Evolutionary conservation across 2,113 vertebrate genomes (phyloP).

Genomic region (Mesitornis unicolor): DNA sequence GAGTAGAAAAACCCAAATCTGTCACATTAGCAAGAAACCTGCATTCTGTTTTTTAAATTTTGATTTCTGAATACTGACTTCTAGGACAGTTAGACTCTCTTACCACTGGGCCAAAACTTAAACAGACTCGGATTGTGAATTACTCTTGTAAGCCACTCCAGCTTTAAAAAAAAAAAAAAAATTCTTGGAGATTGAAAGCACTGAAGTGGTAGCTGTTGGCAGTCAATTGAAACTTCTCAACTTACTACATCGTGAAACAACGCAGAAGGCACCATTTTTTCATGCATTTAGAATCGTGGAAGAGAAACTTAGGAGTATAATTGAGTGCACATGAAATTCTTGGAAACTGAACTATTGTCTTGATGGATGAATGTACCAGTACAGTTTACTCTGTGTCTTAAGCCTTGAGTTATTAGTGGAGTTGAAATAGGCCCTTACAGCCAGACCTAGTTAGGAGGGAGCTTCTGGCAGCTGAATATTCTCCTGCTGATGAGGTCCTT

Average conservation of each 20-base stretch:
- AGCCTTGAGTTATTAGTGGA: background rate
- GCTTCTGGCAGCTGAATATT: background rate
- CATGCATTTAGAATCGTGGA: background rate
- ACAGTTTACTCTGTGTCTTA: background rate
- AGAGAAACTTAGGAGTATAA: background rate
- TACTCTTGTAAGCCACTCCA: background rate
- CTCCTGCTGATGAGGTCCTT: background rate
- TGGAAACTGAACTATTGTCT: background rate
- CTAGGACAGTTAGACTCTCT: background rate
- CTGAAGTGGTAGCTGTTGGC: background rate
- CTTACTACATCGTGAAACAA: background rate
- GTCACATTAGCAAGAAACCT: background rate
- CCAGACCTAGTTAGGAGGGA: background rate
- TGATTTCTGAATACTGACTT: background rate
- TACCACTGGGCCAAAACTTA: background rate
- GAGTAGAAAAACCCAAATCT: background rate
- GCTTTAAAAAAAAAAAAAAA: background rate
- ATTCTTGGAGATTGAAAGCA: background rate
- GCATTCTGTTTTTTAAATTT: background rate
- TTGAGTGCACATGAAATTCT: background rate
- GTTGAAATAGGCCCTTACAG: background rate
- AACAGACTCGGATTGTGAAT: background rate
- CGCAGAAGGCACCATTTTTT: background rate
- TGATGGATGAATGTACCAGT: background rate
- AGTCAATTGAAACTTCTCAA: background rate